These are phyloP conservation scores for Trinectes maculatus DNA, from an alignment of 2,113 vertebrate species.

Conservation along the genomic window DNA sequence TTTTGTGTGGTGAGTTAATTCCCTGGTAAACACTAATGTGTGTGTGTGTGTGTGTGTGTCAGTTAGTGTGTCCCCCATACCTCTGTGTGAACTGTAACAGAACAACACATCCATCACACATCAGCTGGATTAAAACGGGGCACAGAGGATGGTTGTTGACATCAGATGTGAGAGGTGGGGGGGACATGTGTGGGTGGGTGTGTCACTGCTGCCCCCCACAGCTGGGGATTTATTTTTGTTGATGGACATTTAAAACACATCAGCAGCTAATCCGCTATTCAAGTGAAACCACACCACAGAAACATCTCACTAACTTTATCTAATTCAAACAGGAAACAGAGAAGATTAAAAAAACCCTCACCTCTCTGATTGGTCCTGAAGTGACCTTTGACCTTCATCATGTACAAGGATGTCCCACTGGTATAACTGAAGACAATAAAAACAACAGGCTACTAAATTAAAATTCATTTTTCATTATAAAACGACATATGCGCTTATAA, in stretches of 20 bases:
- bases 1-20: slow-evolving; percentile 47
- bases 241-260: too few species aligned
- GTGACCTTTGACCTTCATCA: too few species aligned
- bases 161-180: slow-evolving; percentile 2
- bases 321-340: too few species aligned
- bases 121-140: not conserved
- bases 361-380: slow-evolving; percentile 20
- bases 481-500: too few species aligned
- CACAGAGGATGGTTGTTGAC: too few species aligned
- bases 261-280: slow-evolving; percentile 5
- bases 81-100: not conserved
- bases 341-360: too few species aligned
- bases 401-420: too few species aligned
- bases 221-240: slow-evolving; percentile 48
- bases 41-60: slow-evolving; percentile 33
- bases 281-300: too few species aligned
- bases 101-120: slow-evolving; percentile 19
- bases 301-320: too few species aligned
- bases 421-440: not conserved
- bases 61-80: slow-evolving; percentile 24
- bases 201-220: too few species aligned
- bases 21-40: slow-evolving; percentile 21
- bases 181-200: slow-evolving; percentile 4
- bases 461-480: too few species aligned
- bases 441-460: too few species aligned